These are phyloP conservation scores for Chrysolina oricalcia DNA, from an alignment of 2,888 invertebrate species.

Conservation along the genomic window DNA sequence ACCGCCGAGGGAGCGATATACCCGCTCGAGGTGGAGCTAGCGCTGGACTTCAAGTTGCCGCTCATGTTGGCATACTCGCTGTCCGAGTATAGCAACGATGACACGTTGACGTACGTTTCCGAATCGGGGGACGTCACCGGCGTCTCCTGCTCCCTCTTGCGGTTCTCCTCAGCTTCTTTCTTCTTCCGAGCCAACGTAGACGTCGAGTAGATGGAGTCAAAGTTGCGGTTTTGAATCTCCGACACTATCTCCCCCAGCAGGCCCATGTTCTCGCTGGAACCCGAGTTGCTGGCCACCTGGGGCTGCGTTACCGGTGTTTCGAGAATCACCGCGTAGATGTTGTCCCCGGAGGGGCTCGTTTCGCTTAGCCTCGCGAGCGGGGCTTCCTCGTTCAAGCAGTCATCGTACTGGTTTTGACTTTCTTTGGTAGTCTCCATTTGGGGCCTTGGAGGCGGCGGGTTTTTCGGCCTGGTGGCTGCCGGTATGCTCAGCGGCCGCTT, in stretches of 20 bases:
- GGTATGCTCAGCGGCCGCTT: slow-evolving; percentile 86
- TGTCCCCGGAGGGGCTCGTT: slow-evolving; percentile 77
- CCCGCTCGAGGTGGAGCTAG: slow-evolving; percentile 80
- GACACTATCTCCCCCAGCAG: slow-evolving; percentile 89
- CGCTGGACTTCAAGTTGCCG: slow-evolving; percentile 70
- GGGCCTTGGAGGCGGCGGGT: slow-evolving; percentile 84
- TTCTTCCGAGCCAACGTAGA: slow-evolving; percentile 81
- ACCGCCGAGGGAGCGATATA: slow-evolving; percentile 83
- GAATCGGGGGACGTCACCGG: slow-evolving; percentile 57
- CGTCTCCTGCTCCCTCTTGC: slow-evolving; percentile 58
- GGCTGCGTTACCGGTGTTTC: slow-evolving; percentile 76
- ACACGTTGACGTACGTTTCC: slow-evolving; percentile 78
- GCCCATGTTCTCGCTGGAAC: slow-evolving; percentile 82
- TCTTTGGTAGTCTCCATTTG: slow-evolving; percentile 69
- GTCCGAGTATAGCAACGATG: slow-evolving; percentile 69
- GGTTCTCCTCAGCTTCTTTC: slow-evolving; percentile 71
- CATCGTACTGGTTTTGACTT: slow-evolving; percentile 79
- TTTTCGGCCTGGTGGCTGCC: slow-evolving; percentile 80
- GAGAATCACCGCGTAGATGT: slow-evolving; percentile 91
- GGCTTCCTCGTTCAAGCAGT: slow-evolving; percentile 81
- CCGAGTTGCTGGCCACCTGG: slow-evolving; percentile 68
- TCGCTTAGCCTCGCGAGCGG: slow-evolving; percentile 78
- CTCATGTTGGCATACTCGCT: slow-evolving; percentile 78
- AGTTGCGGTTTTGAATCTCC: slow-evolving; percentile 89
- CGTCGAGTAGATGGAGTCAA: slow-evolving; percentile 90